A percentile compares a stretch with the other conserved stretches of the same genome.
Evolutionary conservation across 2,797 vertebrate species (phyloP).

Genomic region (Chelidonichthys spinosus): DNA sequence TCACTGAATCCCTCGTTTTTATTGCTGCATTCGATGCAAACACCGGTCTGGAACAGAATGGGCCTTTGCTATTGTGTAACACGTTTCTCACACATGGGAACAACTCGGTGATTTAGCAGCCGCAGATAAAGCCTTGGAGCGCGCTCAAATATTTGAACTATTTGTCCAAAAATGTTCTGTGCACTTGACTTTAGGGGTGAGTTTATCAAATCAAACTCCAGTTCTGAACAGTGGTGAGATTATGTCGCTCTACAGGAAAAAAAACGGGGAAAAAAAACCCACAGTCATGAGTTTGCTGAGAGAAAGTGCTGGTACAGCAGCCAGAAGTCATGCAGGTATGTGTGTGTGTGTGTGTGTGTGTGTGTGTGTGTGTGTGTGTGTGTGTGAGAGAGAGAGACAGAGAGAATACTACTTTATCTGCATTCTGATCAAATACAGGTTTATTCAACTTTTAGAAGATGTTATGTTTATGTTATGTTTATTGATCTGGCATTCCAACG

Average conservation of each 20-base stretch:
- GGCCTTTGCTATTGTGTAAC: conserved; percentile 40
- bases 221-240: conserved; percentile 69
- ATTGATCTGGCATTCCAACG: conserved; percentile 17
- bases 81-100: conserved; percentile 59
- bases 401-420: conserved; percentile 9
- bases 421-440: conserved; percentile 34
- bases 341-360: conserved; percentile 27
- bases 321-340: conserved; percentile 62
- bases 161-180: conserved; percentile 73
- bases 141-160: conserved; percentile 77
- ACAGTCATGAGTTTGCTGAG: conserved; percentile 57
- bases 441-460: conserved; percentile 43
- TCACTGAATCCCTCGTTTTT: neutral
- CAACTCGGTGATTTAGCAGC: conserved; percentile 60
- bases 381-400: neutral
- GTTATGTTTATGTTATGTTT: conserved; percentile 3
- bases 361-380: conserved; percentile 13
- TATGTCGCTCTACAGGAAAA: conserved; percentile 27
- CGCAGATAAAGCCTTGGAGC: conserved; percentile 75
- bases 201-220: conserved; percentile 70
- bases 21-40: conserved; percentile 1
- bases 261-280: conserved; percentile 11
- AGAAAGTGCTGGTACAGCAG: conserved; percentile 61
- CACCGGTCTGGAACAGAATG: conserved; percentile 12
- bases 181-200: conserved; percentile 66